Evolutionary conservation across 2,888 invertebrate genomes (phyloP), one percentile per base, ranked within the genome.

Genomic region (Metalampra italica): DNA sequence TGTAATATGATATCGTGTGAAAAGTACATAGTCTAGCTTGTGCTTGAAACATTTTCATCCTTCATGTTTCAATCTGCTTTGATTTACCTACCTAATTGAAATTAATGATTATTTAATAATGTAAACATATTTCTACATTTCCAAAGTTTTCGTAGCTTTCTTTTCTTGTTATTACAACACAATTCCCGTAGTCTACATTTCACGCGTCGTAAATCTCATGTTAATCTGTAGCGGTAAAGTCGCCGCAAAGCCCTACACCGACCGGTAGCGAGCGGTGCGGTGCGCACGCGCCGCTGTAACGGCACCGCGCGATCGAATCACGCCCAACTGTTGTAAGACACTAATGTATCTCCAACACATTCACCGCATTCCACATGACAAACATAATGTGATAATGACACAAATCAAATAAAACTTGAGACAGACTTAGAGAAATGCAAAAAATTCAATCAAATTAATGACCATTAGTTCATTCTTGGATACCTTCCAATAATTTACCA

Each of bases 291-390:
- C 32, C 9, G 22, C 5, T 9, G 3, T 48, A 48, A 48, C 51
- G 51, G 46, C 46, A 52, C 15, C 32, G 43, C 36, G 37, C 43
- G 12, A 48, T 51, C 45, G 43, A 51, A 51, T 49, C 48, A 34
- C 45, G 13, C 29, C 41, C 45, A 48, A 45, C 48, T 51, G 48
- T 45, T 40, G 32, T 46, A 29, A 8, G 51, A 46, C 43, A 46
- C 15, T 49, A 46, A 48, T 46, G 45, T 29, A 45, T 7, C 15
- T 15, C 3, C 22, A 22, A 22, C 22, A 13, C 29, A 39, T 39
- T 13, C 14, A 39, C 5, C 14, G n/a, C 14, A 39, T 39, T 11
- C 37, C 13, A 12, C 2, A 12, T 37, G 15, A 40, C 40, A 11
- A 32, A 22, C 22, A 39, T 12, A 39, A 40, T n/a, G n/a, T n/a